Percentiles rank a stretch among this genome's conserved stretches.
Evolutionary conservation across 2,888 invertebrate genomes (phyloP).

Genomic region (Eupithecia subfuscata): DNA sequence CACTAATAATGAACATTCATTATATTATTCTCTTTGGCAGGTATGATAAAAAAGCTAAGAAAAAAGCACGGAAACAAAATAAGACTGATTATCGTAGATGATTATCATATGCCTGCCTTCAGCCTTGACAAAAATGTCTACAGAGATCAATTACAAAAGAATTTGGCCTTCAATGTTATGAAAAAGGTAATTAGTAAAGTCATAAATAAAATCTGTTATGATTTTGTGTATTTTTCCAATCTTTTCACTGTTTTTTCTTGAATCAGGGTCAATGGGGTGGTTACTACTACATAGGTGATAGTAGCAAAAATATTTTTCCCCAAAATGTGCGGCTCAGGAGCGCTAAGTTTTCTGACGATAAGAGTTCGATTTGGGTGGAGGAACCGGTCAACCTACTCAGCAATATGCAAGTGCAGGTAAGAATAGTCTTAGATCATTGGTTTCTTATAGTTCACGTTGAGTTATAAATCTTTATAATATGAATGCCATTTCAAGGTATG

Average conservation of each 20-base stretch:
- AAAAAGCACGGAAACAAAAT: slow-evolving; percentile 81
- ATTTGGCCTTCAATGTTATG: slow-evolving; percentile 87
- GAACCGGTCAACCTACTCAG: slow-evolving; percentile 42
- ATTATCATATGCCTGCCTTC: slow-evolving; percentile 76
- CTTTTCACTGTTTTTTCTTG: background rate
- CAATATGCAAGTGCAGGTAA: slow-evolving; percentile 55
- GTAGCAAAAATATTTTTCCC: slow-evolving; percentile 39
- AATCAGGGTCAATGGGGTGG: slow-evolving; percentile 67
- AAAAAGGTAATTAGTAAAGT: slow-evolving; percentile 47
- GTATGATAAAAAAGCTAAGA: slow-evolving; percentile 88
- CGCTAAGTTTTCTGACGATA: slow-evolving; percentile 86
- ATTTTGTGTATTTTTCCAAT: too few species aligned
- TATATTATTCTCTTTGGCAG: slow-evolving; percentile 57
- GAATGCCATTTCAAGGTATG: slow-evolving; percentile 46
- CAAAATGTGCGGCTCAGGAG: slow-evolving; percentile 86
- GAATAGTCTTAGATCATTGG: background rate
- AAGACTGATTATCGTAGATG: slow-evolving; percentile 78
- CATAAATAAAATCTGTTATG: too few species aligned
- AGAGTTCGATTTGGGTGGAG: slow-evolving; percentile 89
- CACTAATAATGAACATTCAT: background rate
- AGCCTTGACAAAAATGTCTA: slow-evolving; percentile 75
- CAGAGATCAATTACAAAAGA: slow-evolving; percentile 80
- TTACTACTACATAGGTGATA: slow-evolving; percentile 52
- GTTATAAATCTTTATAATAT: background rate
- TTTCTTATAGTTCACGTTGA: background rate